Percentiles rank a stretch among this genome's conserved stretches.
Conservation (phyloP, 2,113 vertebrate genomes). For the Gallinago undulata region DNA sequence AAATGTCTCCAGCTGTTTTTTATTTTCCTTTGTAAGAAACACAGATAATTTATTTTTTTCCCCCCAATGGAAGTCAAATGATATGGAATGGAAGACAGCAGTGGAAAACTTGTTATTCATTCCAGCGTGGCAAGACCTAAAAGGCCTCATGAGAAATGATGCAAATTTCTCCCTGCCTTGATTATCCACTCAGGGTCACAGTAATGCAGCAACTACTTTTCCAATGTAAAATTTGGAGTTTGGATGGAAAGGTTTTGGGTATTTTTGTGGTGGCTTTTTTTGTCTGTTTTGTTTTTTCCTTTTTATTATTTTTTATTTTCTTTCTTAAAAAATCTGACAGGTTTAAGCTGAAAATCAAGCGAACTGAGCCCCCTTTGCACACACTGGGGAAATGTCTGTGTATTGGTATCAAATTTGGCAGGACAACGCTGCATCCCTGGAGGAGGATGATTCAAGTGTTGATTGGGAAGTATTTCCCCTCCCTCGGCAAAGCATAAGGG, state of each 20-base stretch:
- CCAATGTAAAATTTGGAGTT: neutral
- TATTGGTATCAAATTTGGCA: neutral
- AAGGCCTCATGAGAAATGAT: neutral
- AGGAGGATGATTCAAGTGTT: neutral
- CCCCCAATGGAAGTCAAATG: neutral
- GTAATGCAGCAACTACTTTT: neutral
- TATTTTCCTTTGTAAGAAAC: neutral
- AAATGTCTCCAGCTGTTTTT: neutral
- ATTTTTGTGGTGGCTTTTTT: too few species aligned
- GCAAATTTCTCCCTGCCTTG: neutral
- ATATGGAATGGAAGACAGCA: neutral
- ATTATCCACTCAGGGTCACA: neutral
- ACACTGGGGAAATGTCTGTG: neutral
- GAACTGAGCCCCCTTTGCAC: neutral
- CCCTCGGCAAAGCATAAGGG: neutral
- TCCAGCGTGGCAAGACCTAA: neutral
- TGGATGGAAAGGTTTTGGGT: neutral
- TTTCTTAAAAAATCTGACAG: neutral
- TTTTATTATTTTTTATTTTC: neutral
- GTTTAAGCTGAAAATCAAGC: neutral
- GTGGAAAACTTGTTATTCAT: neutral
- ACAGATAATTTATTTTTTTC: neutral
- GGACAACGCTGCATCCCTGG: accelerated
- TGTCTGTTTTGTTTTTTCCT: too few species aligned
- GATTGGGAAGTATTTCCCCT: neutral